Evolutionary conservation across 2,113 vertebrate species (phyloP).

Genomic region (Hippocampus comes): DNA sequence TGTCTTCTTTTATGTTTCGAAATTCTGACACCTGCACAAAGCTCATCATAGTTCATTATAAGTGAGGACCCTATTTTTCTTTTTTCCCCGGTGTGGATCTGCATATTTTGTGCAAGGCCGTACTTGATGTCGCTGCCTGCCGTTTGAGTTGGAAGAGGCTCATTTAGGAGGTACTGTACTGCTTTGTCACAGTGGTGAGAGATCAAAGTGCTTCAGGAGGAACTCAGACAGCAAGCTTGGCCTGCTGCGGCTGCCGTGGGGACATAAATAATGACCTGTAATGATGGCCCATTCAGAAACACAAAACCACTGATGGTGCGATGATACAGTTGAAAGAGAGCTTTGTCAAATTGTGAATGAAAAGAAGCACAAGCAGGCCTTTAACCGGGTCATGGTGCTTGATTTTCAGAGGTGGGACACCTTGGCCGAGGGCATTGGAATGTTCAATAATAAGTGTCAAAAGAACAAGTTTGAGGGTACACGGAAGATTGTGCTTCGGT

Average conservation of each 20-base stretch:
- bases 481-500: neutral
- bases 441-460: neutral
- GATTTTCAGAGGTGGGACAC: constrained; percentile 43
- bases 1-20: constrained; percentile 53
- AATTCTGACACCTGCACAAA: constrained; percentile 55
- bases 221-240: constrained; percentile 40
- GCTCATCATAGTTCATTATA: constrained; percentile 64
- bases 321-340: constrained; percentile 24
- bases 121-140: constrained; percentile 48
- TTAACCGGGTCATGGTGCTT: constrained; percentile 29
- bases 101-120: constrained; percentile 50
- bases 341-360: constrained; percentile 21
- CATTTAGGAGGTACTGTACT: constrained; percentile 55
- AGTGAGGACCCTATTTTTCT: constrained; percentile 33
- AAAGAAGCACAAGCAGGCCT: constrained; percentile 32
- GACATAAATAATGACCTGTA: constrained; percentile 55
- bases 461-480: neutral
- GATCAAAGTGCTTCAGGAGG: constrained; percentile 66
- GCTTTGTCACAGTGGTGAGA: constrained; percentile 60
- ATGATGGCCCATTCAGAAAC: constrained; percentile 55
- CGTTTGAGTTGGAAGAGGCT: constrained; percentile 57
- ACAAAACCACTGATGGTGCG: constrained; percentile 30
- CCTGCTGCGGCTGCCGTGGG: constrained; percentile 33
- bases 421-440: constrained; percentile 15
- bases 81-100: constrained; percentile 38